Evolutionary conservation across 2,888 invertebrate species (phyloP), one percentile per base, ranked within the genome.

Genomic region (Acanthoscelides obtectus): DNA sequence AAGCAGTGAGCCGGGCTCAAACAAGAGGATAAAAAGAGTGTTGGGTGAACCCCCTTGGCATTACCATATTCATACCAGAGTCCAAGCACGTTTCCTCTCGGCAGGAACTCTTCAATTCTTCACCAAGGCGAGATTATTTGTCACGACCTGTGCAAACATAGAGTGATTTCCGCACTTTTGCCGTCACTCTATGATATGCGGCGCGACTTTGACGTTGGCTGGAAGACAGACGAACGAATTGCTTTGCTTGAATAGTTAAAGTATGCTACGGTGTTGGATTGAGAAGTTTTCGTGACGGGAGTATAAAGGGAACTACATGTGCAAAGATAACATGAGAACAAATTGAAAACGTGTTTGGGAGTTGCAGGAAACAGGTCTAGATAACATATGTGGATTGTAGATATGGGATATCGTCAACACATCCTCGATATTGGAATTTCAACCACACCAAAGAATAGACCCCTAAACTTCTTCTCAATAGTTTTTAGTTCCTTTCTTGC

Each of bases 31-130:
- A 76, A 75, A 76, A 73, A 75, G 22, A 69, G 70, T 73, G 69
- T 69, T 71, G 65, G 69, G 69, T n/a, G 21, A 64, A 22, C 64
- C 69, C 69, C 20, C 64, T 25, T 64, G 22, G 21, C 72, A 82
- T 81, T 82, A 82, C 79, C 82, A 82, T 81, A 82, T 81, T 81
- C 81, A 81, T 82, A 79, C 74, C 79, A 80, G 74, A 77, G 76
- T 80, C 81, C 78, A 78, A 78, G 79, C 81, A 82, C 82, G 82
- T 81, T 79, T 81, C 80, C 80, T 78, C 77, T 80, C 80, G 80
- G 79, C 79, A 80, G 80, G 80, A 81, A 78, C 80, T 79, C 76
- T 80, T 81, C 79, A 79, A 80, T 80, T 81, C 79, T 79, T 78
- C 80, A 77, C 77, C 77, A 73, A 77, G 73, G 73, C 70, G 68